These are phyloP conservation scores for Ancistrus triradiatus DNA, from an alignment of 2,113 vertebrate species.

Conservation along the genomic window DNA sequence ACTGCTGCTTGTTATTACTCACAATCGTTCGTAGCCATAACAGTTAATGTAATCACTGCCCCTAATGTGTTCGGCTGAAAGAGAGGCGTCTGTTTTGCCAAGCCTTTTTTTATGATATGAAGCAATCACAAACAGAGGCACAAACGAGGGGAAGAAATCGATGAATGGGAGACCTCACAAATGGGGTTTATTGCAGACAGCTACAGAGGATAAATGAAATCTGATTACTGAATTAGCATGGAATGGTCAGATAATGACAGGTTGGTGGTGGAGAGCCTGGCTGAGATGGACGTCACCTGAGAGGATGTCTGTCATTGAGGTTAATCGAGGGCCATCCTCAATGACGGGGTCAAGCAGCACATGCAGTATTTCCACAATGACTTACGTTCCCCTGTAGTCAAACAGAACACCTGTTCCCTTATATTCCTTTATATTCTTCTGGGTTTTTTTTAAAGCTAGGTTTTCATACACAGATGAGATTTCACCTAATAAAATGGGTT, in stretches of 20 bases:
- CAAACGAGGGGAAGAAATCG: background rate
- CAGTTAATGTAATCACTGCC: conserved; percentile 46
- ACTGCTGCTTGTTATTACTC: conserved; percentile 34
- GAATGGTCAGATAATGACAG: conserved; percentile 30
- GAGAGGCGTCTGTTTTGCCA: conserved; percentile 6
- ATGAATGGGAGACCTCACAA: conserved; percentile 11
- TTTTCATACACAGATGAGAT: too few species aligned
- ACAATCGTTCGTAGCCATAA: conserved; percentile 40
- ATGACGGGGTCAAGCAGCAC: too few species aligned
- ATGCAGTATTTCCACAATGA: too few species aligned
- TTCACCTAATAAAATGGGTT: too few species aligned
- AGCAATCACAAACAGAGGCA: conserved; percentile 12
- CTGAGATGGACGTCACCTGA: conserved; percentile 12
- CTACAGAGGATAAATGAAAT: conserved; percentile 28
- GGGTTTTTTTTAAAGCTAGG: too few species aligned
- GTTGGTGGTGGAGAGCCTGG: background rate
- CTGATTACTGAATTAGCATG: conserved; percentile 20
- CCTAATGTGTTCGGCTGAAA: conserved; percentile 34
- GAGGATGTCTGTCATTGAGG: conserved; percentile 35
- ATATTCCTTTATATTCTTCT: too few species aligned
- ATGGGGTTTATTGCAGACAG: conserved; percentile 5
- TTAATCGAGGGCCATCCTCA: too few species aligned
- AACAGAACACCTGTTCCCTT: too few species aligned
- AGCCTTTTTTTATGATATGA: conserved; percentile 26
- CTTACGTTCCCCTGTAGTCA: too few species aligned